Evolutionary conservation across 2,113 vertebrate species (phyloP).

Genomic region (Numida meleagris): DNA sequence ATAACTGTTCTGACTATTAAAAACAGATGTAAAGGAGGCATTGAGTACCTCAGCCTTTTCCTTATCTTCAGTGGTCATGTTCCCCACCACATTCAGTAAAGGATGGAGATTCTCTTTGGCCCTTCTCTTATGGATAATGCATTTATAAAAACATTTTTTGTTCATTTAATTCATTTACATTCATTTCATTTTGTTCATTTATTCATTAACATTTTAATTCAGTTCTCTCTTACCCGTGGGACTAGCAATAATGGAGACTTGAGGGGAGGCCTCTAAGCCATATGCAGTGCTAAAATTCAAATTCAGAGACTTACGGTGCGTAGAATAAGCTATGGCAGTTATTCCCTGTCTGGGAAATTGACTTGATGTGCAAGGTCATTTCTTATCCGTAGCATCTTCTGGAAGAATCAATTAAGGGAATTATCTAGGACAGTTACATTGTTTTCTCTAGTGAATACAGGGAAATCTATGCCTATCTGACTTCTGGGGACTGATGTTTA

Average conservation of each 20-base stretch:
- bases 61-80: too few species aligned
- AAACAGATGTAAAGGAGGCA: too few species aligned
- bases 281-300: background rate
- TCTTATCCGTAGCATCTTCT: slow-evolving; percentile 5
- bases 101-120: too few species aligned
- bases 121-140: too few species aligned
- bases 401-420: background rate
- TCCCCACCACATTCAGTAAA: too few species aligned
- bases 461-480: background rate
- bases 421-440: background rate
- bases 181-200: background rate
- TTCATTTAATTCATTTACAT: too few species aligned
- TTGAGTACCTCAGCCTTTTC: too few species aligned
- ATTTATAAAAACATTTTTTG: too few species aligned
- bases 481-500: background rate
- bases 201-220: background rate
- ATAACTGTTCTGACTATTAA: too few species aligned
- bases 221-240: background rate
- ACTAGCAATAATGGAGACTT: background rate
- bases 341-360: background rate
- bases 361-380: background rate
- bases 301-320: background rate
- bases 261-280: background rate
- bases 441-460: background rate
- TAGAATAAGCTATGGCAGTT: background rate